phyloP scores from a whole-genome alignment of 2,888 invertebrate genomes.

The Acrobasis suavella region DNA sequence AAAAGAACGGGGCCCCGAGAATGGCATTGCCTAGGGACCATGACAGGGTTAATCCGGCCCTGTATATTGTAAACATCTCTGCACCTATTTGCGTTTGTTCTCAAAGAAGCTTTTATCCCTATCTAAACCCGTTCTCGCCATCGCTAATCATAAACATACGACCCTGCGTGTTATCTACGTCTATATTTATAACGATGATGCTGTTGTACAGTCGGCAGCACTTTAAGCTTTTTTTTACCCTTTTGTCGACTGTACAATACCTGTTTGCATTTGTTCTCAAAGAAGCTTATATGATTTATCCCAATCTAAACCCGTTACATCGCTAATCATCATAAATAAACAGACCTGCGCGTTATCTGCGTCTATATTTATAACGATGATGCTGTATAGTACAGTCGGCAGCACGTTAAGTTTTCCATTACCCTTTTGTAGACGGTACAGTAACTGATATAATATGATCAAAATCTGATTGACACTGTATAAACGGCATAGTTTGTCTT shows the following conservation, averaged over 20 bases:
- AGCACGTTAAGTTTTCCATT: too few relatives aligned
- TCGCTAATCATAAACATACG: slow-evolving; percentile 7
- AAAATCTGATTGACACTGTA: too few relatives aligned
- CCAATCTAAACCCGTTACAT: neutral
- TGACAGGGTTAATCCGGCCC: too few relatives aligned
- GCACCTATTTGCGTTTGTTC: neutral
- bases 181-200: slow-evolving; percentile 22
- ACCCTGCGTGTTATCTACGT: slow-evolving; percentile 3
- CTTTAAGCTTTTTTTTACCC: too few relatives aligned
- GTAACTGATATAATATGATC: too few relatives aligned
- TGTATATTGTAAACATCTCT: too few relatives aligned
- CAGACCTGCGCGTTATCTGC: slow-evolving; percentile 1
- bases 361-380: slow-evolving; percentile 13
- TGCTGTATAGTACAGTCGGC: slow-evolving; percentile 13
- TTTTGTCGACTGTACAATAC: too few relatives aligned
- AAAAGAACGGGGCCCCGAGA: too few relatives aligned
- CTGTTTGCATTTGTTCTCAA: slow-evolving; percentile 1
- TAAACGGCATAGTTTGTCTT: too few relatives aligned
- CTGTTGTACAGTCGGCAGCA: neutral
- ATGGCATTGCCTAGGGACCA: too few relatives aligned
- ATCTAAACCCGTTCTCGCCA: neutral
- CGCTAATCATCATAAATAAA: slow-evolving; percentile 7
- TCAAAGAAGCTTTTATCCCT: slow-evolving; percentile 3
- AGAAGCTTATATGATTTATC: slow-evolving; percentile 1
- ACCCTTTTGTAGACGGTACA: too few relatives aligned